Conservation (phyloP, 2,888 invertebrate species). For the Ditula angustiorana region DNA sequence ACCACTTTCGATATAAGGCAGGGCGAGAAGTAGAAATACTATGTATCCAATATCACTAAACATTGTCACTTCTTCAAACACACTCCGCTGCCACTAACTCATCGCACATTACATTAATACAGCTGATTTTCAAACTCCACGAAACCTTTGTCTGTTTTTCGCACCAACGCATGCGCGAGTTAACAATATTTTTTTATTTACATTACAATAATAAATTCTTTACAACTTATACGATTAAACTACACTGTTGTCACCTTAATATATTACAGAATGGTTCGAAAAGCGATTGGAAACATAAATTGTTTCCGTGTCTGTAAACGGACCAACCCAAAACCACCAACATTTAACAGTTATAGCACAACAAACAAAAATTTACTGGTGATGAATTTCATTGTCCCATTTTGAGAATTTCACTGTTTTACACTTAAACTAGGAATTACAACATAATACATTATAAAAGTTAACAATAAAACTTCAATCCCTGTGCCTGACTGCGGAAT, state of each 20-base stretch:
- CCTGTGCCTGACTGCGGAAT: slow-evolving; percentile 23
- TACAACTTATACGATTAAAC: slow-evolving; percentile 57
- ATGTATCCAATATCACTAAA: slow-evolving; percentile 88
- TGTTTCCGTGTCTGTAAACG: slow-evolving; percentile 52
- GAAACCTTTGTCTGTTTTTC: slow-evolving; percentile 87
- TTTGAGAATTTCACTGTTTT: slow-evolving; percentile 16
- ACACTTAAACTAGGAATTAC: slow-evolving; percentile 23
- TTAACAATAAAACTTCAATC: slow-evolving; percentile 36
- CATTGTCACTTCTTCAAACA: slow-evolving; percentile 83
- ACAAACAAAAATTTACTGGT: slow-evolving; percentile 48
- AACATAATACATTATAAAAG: slow-evolving; percentile 34
- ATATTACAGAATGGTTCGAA: slow-evolving; percentile 57
- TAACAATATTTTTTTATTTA: slow-evolving; percentile 83
- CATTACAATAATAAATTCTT: slow-evolving; percentile 72
- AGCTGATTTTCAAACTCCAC: slow-evolving; percentile 86
- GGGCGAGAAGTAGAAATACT: slow-evolving; percentile 88
- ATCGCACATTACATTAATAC: slow-evolving; percentile 79
- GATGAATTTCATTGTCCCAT: slow-evolving; percentile 27
- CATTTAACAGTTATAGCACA: slow-evolving; percentile 48
- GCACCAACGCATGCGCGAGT: slow-evolving; percentile 85
- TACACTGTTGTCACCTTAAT: slow-evolving; percentile 54
- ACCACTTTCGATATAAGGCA: slow-evolving; percentile 90
- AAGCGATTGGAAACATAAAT: slow-evolving; percentile 64
- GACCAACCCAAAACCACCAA: slow-evolving; percentile 50
- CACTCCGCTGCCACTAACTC: slow-evolving; percentile 82